These are phyloP conservation scores for Agrypnia vestita DNA, from an alignment of 1,140 invertebrate species.

Conservation along the genomic window DNA sequence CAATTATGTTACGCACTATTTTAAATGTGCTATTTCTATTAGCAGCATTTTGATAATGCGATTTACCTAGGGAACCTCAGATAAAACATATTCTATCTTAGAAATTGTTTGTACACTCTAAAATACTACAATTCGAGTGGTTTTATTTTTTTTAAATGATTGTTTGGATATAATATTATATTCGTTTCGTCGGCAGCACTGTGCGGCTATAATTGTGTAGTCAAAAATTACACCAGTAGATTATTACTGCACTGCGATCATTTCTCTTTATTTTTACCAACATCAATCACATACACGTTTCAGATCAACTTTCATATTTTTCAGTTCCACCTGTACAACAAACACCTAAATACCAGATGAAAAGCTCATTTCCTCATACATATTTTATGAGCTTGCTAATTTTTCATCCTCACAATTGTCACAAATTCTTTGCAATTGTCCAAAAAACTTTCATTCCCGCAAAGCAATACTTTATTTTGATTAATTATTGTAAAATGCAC, in stretches of 20 bases:
- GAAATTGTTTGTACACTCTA: too few species aligned
- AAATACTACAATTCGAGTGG: too few species aligned
- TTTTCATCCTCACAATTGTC: background rate
- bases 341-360: too few species aligned
- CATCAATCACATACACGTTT: constrained; percentile 27
- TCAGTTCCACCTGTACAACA: background rate
- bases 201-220: constrained; percentile 20
- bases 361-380: constrained; percentile 10
- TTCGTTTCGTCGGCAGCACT: background rate
- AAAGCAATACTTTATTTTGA: constrained; percentile 5
- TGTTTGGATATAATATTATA: too few species aligned
- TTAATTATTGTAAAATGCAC: background rate
- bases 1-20: too few species aligned
- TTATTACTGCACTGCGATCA: constrained; percentile 40
- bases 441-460: constrained; percentile 4
- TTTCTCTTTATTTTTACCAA: constrained; percentile 30
- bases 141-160: too few species aligned
- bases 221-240: constrained; percentile 24
- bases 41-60: too few species aligned
- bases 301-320: constrained; percentile 21
- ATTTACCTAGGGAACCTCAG: too few species aligned
- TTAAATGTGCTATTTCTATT: too few species aligned
- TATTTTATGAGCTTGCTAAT: constrained; percentile 14
- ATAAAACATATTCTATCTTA: too few species aligned
- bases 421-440: too few species aligned